Evolutionary conservation across 2,797 vertebrate species (phyloP).

Genomic region (Myotis pilosus): DNA sequence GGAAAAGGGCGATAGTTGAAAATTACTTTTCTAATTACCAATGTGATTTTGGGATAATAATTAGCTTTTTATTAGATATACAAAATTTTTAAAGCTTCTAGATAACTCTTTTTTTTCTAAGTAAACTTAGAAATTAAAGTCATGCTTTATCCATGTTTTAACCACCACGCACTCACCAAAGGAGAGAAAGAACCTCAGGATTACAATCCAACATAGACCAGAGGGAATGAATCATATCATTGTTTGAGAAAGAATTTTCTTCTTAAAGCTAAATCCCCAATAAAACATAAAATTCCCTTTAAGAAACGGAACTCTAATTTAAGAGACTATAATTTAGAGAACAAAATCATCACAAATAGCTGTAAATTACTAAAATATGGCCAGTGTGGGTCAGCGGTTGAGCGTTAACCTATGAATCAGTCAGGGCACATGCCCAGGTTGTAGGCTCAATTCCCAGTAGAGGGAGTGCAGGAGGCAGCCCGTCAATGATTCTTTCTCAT

Average conservation of each 20-base stretch:
- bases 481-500: no score
- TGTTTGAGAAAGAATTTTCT: slow-evolving; percentile 4
- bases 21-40: slow-evolving; percentile 1
- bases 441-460: no score
- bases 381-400: no score
- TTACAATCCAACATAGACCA: not conserved
- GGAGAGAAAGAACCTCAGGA: not conserved
- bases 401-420: no score
- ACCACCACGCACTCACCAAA: not conserved
- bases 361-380: not conserved
- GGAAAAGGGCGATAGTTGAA: not conserved
- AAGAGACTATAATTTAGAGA: not conserved
- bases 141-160: not conserved
- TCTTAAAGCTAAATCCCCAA: slow-evolving; percentile 31
- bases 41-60: not conserved
- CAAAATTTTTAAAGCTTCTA: not conserved
- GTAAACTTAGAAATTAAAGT: not conserved
- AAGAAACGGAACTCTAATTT: not conserved
- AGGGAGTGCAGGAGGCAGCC: no score
- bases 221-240: not conserved
- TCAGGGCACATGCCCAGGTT: no score
- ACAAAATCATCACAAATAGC: not conserved
- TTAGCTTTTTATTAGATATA: slow-evolving; percentile 9
- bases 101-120: not conserved
- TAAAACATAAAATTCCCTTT: not conserved